Evolutionary conservation across 2,888 invertebrate species (phyloP).

Genomic region (Drosophila vallismaia): DNA sequence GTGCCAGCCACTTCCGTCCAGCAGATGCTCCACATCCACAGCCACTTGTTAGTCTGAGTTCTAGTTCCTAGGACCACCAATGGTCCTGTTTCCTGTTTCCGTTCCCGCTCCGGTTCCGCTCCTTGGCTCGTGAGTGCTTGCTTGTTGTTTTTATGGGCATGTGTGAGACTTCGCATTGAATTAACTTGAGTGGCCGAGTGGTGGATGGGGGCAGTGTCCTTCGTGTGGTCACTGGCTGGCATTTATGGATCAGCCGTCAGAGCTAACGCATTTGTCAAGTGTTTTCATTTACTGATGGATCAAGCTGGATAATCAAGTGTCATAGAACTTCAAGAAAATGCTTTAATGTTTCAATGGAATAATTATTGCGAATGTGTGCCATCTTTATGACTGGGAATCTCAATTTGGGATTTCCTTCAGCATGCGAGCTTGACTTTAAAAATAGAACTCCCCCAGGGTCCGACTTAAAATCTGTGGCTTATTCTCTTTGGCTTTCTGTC

Average conservation of each 20-base stretch:
- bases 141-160: constrained; percentile 26
- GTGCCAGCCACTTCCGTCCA: constrained; percentile 58
- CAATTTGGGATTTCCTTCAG: too few species aligned
- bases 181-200: constrained; percentile 63
- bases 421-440: too few species aligned
- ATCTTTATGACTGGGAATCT: too few species aligned
- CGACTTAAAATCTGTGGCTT: constrained; percentile 1
- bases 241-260: constrained; percentile 62
- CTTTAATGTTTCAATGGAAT: background rate
- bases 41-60: constrained; percentile 20
- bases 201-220: constrained; percentile 7
- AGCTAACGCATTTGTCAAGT: constrained; percentile 47
- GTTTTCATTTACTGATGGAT: constrained; percentile 49
- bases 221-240: constrained; percentile 59
- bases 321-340: background rate
- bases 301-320: constrained; percentile 9
- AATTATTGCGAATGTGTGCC: background rate
- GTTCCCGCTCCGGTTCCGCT: constrained; percentile 31
- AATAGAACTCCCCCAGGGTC: background rate
- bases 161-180: constrained; percentile 57
- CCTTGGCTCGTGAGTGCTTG: constrained; percentile 37
- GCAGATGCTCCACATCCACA: constrained; percentile 43
- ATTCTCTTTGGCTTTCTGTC: constrained; percentile 5
- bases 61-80: constrained; percentile 9
- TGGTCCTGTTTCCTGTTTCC: constrained; percentile 20